phyloP scores from a whole-genome alignment of 2,797 vertebrate species.

The Momotus momota region DNA sequence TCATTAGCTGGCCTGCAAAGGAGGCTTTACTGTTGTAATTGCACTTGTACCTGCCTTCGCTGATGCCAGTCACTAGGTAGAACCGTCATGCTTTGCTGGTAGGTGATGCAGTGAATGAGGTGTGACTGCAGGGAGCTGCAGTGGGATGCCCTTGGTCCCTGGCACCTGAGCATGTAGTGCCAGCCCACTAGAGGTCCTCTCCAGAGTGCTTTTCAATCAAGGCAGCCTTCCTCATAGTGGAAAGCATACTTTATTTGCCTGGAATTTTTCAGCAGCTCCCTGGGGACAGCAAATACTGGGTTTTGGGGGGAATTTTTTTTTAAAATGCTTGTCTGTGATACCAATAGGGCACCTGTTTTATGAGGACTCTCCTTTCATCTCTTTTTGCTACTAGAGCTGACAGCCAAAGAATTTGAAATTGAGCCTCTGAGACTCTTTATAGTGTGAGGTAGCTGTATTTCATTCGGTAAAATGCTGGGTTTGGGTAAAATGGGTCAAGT shows the following conservation, averaged over 20 bases:
- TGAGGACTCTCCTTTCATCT: background rate
- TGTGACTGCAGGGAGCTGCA: background rate
- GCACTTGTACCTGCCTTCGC: background rate
- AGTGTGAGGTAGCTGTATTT: background rate
- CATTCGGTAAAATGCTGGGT: background rate
- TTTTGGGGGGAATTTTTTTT: background rate
- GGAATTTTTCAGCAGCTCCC: background rate
- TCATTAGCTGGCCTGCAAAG: background rate
- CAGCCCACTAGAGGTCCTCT: conserved; percentile 60
- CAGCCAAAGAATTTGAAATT: background rate
- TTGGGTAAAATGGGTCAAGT: background rate
- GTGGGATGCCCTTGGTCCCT: background rate
- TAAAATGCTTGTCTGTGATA: background rate
- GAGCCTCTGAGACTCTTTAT: background rate
- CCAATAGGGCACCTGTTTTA: background rate
- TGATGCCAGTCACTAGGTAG: background rate
- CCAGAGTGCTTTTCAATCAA: background rate
- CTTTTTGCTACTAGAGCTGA: background rate
- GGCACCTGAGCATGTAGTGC: background rate
- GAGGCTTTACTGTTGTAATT: background rate
- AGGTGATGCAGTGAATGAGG: background rate
- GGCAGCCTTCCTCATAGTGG: background rate
- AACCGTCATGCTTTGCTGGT: background rate
- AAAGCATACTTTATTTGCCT: background rate
- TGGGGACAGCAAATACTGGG: background rate